Evolutionary conservation across 2,113 vertebrate genomes (phyloP), one percentile per base, ranked within the genome.

Genomic region (Pandion haliaetus): DNA sequence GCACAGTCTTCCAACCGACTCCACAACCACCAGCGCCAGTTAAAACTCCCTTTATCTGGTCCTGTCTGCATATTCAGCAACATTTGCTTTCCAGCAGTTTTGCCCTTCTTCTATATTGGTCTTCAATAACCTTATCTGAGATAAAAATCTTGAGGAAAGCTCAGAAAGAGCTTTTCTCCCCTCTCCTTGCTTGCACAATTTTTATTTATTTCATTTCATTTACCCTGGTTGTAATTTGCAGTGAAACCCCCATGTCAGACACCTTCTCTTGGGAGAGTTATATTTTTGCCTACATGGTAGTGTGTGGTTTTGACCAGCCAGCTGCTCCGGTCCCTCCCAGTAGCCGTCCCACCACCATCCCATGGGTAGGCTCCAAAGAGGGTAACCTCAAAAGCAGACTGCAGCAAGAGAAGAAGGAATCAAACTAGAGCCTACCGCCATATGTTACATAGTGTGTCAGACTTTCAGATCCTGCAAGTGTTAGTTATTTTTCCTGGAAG

Each of bases 1-100:
- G 96, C 98, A 96, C 96, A 98, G 97, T 98, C 98, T 98, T 96
- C 94, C 97, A 97, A 82, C 72, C 32, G 55, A 97, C 96, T 97
- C 98, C 96, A 96, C 93, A 62, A 69, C 85, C 95, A 97, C 93
- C 93, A 97, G 97, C 94, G 55, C 94, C 96, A 57, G 88, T 72
- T 77, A 42, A 92, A 95, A 61, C 82, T 54, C 21, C 55, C 32
- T 77, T 45, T 85, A 36, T 88, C 77, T 25, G 36, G 63, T 84
- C 63, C 77, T 78, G 5, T 71, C 88, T 74, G 72, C 79, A n/a
- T 81, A 87, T 20, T 63, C 71, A 52, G 55, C 21, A 28, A 49
- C 71, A 28, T 71, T 86, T 47, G 8, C 67, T 86, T 93, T 79
- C 85, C 61, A 91, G 55, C 44, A 76, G 73, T 73, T 92, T 85